These are phyloP conservation scores for Karalla daura DNA, from an alignment of 2,797 vertebrate genomes.

Conservation along the genomic window DNA sequence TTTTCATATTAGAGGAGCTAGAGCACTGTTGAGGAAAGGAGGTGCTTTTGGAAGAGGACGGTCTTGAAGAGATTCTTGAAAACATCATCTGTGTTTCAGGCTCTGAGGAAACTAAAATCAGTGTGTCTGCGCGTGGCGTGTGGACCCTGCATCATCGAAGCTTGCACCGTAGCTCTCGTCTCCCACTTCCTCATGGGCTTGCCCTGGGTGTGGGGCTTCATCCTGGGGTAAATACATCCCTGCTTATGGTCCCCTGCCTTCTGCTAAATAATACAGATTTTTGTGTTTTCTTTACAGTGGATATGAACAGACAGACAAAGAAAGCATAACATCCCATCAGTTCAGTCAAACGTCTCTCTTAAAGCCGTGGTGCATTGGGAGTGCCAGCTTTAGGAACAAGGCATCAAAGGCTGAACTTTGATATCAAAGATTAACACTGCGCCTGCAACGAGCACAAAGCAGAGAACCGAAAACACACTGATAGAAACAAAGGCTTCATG, in stretches of 20 bases:
- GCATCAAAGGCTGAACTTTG: background rate
- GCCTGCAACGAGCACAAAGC: conserved; percentile 1
- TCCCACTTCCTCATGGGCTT: conserved; percentile 90
- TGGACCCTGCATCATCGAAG: conserved; percentile 89
- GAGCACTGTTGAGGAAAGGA: too few species aligned
- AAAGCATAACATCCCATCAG: too few species aligned
- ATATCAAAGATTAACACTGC: background rate
- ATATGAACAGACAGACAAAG: background rate
- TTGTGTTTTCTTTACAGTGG: background rate
- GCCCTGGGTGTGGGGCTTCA: conserved; percentile 95
- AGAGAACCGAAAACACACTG: background rate
- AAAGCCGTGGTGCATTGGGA: background rate
- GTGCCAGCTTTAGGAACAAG: background rate
- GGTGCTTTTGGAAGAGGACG: too few species aligned
- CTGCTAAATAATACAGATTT: background rate
- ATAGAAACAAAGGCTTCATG: background rate
- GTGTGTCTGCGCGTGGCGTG: conserved; percentile 90
- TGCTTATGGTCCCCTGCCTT: background rate
- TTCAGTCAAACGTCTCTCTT: background rate
- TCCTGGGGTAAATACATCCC: conserved; percentile 88
- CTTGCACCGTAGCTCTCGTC: conserved; percentile 86
- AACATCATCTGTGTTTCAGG: conserved; percentile 81
- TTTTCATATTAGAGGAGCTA: too few species aligned
- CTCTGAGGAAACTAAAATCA: conserved; percentile 90
- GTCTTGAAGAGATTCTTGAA: background rate